Evolutionary conservation across 1,140 invertebrate species (phyloP).

Genomic region (Procambarus virginalis): DNA sequence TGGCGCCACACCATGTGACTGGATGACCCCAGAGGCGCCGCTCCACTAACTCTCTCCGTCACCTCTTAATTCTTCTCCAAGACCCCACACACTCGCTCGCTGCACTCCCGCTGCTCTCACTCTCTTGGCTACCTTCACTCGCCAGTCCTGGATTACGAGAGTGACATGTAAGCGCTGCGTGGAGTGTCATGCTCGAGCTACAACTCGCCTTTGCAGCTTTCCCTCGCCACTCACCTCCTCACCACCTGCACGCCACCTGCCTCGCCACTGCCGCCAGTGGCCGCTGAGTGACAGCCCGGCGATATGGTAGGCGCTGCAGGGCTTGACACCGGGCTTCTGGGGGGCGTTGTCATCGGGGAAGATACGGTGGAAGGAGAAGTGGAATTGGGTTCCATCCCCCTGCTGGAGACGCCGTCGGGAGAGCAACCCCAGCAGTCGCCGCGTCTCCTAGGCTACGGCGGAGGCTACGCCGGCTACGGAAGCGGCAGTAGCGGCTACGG

Average conservation of each 20-base stretch:
- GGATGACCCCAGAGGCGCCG: background rate
- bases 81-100: background rate
- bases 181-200: background rate
- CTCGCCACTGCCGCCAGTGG: background rate
- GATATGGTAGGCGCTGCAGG: constrained; percentile 17
- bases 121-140: background rate
- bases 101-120: constrained; percentile 10
- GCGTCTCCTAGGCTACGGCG: constrained; percentile 41
- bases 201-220: background rate
- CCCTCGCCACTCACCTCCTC: background rate
- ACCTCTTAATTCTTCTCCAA: constrained; percentile 25
- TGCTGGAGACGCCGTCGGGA: constrained; percentile 48
- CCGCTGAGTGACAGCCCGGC: background rate
- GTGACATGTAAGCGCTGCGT: background rate
- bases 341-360: constrained; percentile 30
- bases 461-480: constrained; percentile 20
- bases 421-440: constrained; percentile 33
- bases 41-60: constrained; percentile 19
- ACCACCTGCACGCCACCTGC: background rate
- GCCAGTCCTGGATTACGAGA: background rate
- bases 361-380: constrained; percentile 38
- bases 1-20: constrained; percentile 14
- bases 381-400: constrained; percentile 50
- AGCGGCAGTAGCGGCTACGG: constrained; percentile 43
- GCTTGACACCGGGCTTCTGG: constrained; percentile 2